phyloP scores from a whole-genome alignment of 2,113 vertebrate genomes.

The Megaceryle maxima region DNA sequence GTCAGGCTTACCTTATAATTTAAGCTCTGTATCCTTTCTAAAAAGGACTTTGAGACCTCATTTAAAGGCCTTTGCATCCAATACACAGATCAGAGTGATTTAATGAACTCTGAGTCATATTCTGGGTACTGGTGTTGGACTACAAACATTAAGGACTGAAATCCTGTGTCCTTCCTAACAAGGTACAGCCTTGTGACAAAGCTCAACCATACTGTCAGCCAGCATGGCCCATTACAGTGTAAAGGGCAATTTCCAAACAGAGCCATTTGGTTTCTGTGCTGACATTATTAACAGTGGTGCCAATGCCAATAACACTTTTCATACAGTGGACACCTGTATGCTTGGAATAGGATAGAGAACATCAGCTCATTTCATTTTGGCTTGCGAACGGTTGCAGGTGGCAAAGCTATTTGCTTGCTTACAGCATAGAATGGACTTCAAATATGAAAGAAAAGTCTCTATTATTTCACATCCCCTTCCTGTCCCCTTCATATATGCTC shows the following conservation, averaged over 20 bases:
- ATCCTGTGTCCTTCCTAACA: background rate
- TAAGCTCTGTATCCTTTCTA: background rate
- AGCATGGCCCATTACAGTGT: background rate
- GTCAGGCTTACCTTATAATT: background rate
- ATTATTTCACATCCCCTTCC: background rate
- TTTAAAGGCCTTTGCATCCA: background rate
- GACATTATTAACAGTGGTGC: background rate
- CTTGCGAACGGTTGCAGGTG: background rate
- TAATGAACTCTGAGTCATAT: background rate
- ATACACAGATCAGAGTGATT: background rate
- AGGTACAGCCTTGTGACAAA: background rate
- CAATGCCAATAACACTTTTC: background rate
- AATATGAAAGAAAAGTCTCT: background rate
- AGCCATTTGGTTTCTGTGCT: background rate
- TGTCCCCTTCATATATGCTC: background rate
- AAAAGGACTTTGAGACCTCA: background rate
- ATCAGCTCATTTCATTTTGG: slow-evolving; percentile 11
- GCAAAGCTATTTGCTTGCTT: background rate
- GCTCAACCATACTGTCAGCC: background rate
- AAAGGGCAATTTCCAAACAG: slow-evolving; percentile 20
- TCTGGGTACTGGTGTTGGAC: background rate
- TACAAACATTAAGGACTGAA: background rate
- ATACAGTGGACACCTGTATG: slow-evolving; percentile 12
- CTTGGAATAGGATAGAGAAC: background rate
- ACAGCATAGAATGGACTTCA: background rate